Evolutionary conservation across 2,113 vertebrate genomes (phyloP).

Genomic region (Myotis davidii): DNA sequence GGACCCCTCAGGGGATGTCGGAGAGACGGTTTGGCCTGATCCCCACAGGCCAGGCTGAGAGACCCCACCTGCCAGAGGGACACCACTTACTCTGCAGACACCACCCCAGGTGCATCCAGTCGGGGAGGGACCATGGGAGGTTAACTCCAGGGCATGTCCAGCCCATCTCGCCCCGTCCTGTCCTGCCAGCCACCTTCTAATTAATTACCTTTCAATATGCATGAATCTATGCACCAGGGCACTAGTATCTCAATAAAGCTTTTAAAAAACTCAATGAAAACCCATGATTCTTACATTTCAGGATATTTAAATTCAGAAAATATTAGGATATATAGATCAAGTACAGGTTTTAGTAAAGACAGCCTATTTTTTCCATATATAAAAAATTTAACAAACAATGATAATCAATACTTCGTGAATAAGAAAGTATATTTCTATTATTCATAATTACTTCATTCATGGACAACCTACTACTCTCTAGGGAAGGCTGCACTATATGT

Average conservation of each 20-base stretch:
- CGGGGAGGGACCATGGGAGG: too few relatives aligned
- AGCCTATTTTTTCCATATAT: neutral
- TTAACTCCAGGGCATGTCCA: too few relatives aligned
- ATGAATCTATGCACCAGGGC: too few relatives aligned
- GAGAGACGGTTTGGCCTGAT: too few relatives aligned
- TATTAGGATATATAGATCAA: neutral
- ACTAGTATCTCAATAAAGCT: neutral
- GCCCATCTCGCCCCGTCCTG: too few relatives aligned
- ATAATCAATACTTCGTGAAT: neutral
- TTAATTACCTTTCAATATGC: too few relatives aligned
- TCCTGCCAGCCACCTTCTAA: too few relatives aligned
- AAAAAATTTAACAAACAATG: neutral
- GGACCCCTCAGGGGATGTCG: too few relatives aligned
- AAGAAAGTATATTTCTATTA: neutral
- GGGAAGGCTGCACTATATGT: neutral
- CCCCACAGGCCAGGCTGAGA: too few relatives aligned
- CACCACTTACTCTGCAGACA: too few relatives aligned
- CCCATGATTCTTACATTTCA: neutral
- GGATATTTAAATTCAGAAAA: neutral
- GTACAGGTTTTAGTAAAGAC: neutral
- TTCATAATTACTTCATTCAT: neutral
- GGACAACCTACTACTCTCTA: neutral
- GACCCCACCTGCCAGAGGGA: too few relatives aligned
- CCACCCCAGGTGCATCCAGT: too few relatives aligned
- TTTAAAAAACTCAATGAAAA: neutral